phyloP scores from a whole-genome alignment of 1,140 invertebrate genomes.

The Helicoverpa zea region DNA sequence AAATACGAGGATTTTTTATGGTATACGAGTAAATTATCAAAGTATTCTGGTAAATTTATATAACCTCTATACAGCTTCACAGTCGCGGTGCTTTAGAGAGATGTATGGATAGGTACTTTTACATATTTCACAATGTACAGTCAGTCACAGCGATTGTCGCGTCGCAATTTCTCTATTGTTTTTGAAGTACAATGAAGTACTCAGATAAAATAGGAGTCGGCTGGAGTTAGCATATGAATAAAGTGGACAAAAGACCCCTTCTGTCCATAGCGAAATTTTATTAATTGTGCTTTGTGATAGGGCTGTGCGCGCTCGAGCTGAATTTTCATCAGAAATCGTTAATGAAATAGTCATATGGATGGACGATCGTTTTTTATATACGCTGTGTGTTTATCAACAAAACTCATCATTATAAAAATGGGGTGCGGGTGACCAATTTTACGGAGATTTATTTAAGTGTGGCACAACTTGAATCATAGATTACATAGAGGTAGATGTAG shows the following conservation, averaged over 20 bases:
- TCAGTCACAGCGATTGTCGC: slow-evolving; percentile 55
- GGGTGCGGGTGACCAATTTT: no score
- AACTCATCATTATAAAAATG: no score
- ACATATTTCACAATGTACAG: slow-evolving; percentile 34
- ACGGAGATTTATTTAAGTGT: no score
- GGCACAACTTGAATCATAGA: no score
- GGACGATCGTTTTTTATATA: no score
- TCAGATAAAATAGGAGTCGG: slow-evolving; percentile 66
- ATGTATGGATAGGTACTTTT: background rate
- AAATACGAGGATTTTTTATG: no score
- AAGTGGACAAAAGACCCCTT: slow-evolving; percentile 77
- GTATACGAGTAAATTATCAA: no score
- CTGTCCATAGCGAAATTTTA: slow-evolving; percentile 71
- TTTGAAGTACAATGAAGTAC: slow-evolving; percentile 73
- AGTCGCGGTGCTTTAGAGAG: no score
- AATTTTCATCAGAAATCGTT: slow-evolving; percentile 46
- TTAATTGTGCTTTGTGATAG: slow-evolving; percentile 70
- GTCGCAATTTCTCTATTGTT: slow-evolving; percentile 69
- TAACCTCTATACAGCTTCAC: no score
- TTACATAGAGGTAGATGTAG: no score
- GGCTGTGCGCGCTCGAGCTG: slow-evolving; percentile 47
- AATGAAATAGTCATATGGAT: slow-evolving; percentile 20
- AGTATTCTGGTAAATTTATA: no score
- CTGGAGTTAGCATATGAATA: slow-evolving; percentile 83
- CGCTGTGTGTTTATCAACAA: no score